Evolutionary conservation across 2,888 invertebrate species (phyloP), one percentile per base, ranked within the genome.

Genomic region (Idaea biselata): DNA sequence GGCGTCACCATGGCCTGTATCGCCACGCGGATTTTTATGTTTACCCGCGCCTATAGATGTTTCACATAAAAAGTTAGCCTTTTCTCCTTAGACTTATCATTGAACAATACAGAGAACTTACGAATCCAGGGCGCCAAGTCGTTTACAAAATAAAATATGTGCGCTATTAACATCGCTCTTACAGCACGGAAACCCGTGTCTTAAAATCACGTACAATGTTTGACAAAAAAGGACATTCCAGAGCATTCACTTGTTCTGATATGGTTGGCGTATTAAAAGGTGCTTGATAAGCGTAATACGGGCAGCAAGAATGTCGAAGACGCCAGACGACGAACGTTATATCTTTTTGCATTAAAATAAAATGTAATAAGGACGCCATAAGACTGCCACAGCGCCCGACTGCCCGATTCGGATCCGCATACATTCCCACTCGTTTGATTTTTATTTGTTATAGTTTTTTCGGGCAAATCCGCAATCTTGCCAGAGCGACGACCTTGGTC

Each of bases 401-500:
- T 62, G 70, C 61, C 68, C 65, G 63, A 65, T 58, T 77, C 65
- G 81, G 78, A 84, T 86, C 88, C 88, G 87, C 86, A 86, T 87
- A 86, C 79, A 86, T 44, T 83, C 83, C 87, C 87, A 76, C 79
- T 83, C 82, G 79, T 86, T 86, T 79, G 75, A 77, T 82, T 83
- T 82, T 80, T 74, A 74, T 74, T 74, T 73, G 70, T 68, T 70
- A 79, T 76, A 76, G 76, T 74, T 74, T 73, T 67, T 58, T 70
- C 61, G 61, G 59, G 69, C 73, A 77, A 85, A 87, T 89, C 89
- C 89, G 89, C 87, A 87, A 89, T 88, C 86, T 83, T 78, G 74
- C 64, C 84, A 86, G 90, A 88, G 73, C 91, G 88, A 87, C 86
- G 89, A 90, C 89, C 89, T 89, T 91, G 89, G 74, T 80, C 72